phyloP scores from a whole-genome alignment of 2,888 invertebrate species.

The Diarsia brunnea region DNA sequence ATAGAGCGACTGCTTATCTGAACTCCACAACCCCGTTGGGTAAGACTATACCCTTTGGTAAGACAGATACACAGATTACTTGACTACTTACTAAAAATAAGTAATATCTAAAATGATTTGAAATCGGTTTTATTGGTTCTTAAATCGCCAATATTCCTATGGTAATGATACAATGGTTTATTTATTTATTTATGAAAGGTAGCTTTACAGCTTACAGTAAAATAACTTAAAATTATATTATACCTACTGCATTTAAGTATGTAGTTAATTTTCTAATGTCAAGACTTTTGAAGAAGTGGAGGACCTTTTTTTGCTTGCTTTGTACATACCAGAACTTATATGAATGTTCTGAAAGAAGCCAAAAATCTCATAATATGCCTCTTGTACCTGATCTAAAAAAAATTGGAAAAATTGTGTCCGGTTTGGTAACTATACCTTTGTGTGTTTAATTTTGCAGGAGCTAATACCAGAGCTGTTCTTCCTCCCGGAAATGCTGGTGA shows the following conservation, averaged over 20 bases:
- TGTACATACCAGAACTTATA: neutral
- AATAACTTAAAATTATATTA: no score
- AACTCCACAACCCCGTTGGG: no score
- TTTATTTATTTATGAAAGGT: no score
- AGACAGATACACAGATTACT: no score
- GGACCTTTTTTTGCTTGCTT: neutral
- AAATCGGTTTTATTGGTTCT: neutral
- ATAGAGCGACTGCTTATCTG: no score
- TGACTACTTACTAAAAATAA: no score
- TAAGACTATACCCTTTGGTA: no score
- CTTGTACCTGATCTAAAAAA: neutral
- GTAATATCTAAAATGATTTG: no score
- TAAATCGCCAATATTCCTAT: neutral
- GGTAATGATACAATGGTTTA: no score
- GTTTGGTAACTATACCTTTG: neutral
- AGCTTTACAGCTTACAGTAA: no score
- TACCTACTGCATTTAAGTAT: neutral
- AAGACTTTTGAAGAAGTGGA: neutral
- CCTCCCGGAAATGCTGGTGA: conserved; percentile 99
- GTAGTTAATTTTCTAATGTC: neutral
- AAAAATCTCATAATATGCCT: neutral
- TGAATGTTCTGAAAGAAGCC: neutral
- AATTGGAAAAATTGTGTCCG: neutral
- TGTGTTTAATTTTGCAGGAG: conserved; percentile 91
- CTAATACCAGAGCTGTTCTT: conserved; percentile 99